Conservation (phyloP, 2,113 vertebrate species). For the Bufo bufo region DNA sequence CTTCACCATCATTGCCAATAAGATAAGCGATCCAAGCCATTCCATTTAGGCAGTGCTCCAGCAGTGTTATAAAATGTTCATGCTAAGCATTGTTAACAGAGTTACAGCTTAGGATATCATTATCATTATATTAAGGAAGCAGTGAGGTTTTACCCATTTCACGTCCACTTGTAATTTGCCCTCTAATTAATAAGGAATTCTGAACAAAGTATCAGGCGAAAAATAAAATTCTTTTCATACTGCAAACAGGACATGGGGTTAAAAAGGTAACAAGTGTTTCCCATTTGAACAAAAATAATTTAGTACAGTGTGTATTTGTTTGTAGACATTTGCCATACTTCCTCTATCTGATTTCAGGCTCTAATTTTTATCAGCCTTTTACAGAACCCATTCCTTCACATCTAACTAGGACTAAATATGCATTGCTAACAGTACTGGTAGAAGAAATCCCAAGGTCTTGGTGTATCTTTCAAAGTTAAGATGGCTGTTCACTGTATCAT, state of each 20-base stretch:
- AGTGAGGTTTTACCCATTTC: constrained; percentile 12
- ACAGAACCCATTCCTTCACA: background rate
- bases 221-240: constrained; percentile 52
- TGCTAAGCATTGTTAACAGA: constrained; percentile 65
- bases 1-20: constrained; percentile 45
- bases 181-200: constrained; percentile 59
- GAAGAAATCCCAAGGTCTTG: too few species aligned
- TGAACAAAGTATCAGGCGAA: constrained; percentile 59
- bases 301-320: background rate
- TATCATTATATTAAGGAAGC: constrained; percentile 45
- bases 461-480: background rate
- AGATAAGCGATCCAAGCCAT: constrained; percentile 61
- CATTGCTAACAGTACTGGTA: too few species aligned
- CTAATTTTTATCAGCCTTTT: background rate
- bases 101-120: constrained; percentile 62
- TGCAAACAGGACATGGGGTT: constrained; percentile 68
- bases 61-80: constrained; percentile 65
- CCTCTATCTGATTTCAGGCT: background rate
- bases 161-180: constrained; percentile 1
- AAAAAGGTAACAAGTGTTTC: constrained; percentile 67
- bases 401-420: background rate
- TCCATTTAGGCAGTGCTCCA: constrained; percentile 68
- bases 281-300: background rate
- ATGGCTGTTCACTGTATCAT: too few species aligned
- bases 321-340: background rate